Percentiles rank a stretch among this genome's conserved stretches.
phyloP scores from a whole-genome alignment of 2,888 invertebrate genomes.

The Harpalus rufipes region DNA sequence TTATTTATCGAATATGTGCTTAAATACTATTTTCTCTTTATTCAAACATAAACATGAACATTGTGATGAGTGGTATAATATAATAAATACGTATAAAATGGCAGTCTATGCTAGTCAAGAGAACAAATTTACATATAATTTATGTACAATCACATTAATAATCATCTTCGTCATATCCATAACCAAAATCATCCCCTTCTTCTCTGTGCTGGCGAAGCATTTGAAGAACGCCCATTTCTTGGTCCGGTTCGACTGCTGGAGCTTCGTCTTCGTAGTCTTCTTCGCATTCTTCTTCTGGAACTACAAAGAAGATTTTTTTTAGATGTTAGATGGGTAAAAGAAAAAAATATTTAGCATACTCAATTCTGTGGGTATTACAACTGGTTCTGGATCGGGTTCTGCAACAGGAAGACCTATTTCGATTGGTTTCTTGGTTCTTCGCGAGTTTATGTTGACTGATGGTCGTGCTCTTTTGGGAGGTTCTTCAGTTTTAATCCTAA shows the following conservation, averaged over 20 bases:
- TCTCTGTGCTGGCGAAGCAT: slow-evolving; percentile 80
- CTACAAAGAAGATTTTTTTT: slow-evolving; percentile 50
- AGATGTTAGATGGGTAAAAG: not conserved
- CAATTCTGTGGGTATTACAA: slow-evolving; percentile 19
- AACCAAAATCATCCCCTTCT: slow-evolving; percentile 83
- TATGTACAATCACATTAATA: slow-evolving; percentile 74
- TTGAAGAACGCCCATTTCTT: slow-evolving; percentile 76
- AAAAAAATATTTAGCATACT: slow-evolving; percentile 11
- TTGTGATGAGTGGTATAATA: not conserved
- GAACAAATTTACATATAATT: not conserved
- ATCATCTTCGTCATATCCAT: slow-evolving; percentile 83
- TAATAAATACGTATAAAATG: slow-evolving; percentile 24
- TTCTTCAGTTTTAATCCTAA: slow-evolving; percentile 57
- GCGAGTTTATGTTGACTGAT: slow-evolving; percentile 47
- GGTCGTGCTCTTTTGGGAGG: slow-evolving; percentile 20
- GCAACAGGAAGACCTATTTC: slow-evolving; percentile 68
- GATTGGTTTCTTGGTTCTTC: slow-evolving; percentile 43
- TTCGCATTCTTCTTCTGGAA: slow-evolving; percentile 73
- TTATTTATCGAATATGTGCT: no score
- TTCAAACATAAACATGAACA: not conserved
- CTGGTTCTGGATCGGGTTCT: slow-evolving; percentile 32
- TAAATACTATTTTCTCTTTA: not conserved
- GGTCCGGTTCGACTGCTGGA: slow-evolving; percentile 69
- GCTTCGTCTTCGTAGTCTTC: slow-evolving; percentile 75
- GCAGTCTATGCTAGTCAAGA: slow-evolving; percentile 24